Evolutionary conservation across 1,140 invertebrate species (phyloP), one percentile per base, ranked within the genome.

Genomic region (Diprion similis): DNA sequence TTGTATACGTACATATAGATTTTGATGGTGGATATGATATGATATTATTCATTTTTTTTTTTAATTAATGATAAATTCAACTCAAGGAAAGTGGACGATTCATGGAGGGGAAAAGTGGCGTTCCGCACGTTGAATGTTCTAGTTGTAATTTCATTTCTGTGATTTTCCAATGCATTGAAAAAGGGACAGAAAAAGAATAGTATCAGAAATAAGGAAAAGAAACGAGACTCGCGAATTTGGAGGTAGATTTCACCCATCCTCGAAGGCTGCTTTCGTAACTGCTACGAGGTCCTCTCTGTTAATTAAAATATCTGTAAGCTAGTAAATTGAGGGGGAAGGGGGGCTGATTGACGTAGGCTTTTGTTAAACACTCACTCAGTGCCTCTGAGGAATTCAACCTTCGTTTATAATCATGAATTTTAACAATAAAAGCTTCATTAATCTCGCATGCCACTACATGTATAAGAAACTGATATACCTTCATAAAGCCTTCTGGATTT

Each of bases 211-310:
- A 59, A 59, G 1, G 51, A 59, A 59, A 59, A 17, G 11, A 59
- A 59, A 59, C 11, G n/a, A 59, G 4, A 15, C n/a, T 4, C 11
- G n/a, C 9, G 51, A 59, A 59, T 59, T 17, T 4, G n/a, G 51
- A 59, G 51, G 51, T 4, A 59, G 51, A 9, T 59, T 59, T 59
- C 51, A 59, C 51, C 51, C 51, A 17, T 13, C 9, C n/a, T 59
- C 51, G 51, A 59, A 59, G 51, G 51, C 51, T 59, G 51, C 11
- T 59, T 59, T 59, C 51, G 51, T 59, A 59, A 59, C n/a, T 15
- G n/a, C 51, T 6, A 9, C 51, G 51, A 59, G 51, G 51, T 59
- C 51, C 8, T 13, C 11, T 37, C 11, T 17, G 6, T 59, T 59
- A 59, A 59, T 59, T 59, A 59, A 17, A 59, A 59, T 59, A 59